These are phyloP conservation scores for Zalophus californianus DNA, from an alignment of 2,797 vertebrate species.

Conservation along the genomic window DNA sequence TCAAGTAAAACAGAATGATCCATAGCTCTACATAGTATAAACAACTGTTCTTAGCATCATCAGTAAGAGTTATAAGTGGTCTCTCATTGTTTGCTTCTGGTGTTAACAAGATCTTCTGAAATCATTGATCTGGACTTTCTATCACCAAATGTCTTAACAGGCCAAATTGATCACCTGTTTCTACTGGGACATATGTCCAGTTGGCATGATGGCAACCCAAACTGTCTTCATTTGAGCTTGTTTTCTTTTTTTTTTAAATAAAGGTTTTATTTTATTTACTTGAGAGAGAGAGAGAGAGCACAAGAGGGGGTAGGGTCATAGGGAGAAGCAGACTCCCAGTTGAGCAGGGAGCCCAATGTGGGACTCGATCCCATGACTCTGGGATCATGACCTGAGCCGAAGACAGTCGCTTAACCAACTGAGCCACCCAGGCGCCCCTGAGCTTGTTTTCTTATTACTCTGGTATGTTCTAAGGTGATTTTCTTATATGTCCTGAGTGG, in stretches of 20 bases:
- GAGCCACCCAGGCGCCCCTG: no score
- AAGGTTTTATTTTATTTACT: no score
- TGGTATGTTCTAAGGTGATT: background rate
- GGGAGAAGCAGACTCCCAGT: no score
- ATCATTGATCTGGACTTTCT: background rate
- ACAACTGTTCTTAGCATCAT: background rate
- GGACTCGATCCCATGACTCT: no score
- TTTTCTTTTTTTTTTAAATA: no score
- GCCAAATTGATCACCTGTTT: background rate
- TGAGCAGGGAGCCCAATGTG: no score
- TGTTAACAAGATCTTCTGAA: conserved; percentile 31
- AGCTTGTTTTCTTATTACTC: background rate
- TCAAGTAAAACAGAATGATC: background rate
- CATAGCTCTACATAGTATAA: background rate
- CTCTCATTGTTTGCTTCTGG: background rate
- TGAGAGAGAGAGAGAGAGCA: no score
- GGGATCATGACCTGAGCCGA: no score
- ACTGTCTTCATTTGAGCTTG: background rate
- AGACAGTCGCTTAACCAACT: no score
- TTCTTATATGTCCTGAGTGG: background rate
- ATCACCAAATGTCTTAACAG: background rate
- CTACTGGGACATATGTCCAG: background rate
- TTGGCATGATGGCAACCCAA: background rate
- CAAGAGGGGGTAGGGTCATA: no score
- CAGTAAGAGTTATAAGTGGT: background rate